phyloP scores from a whole-genome alignment of 2,113 vertebrate species.

The Callaeas wilsoni region DNA sequence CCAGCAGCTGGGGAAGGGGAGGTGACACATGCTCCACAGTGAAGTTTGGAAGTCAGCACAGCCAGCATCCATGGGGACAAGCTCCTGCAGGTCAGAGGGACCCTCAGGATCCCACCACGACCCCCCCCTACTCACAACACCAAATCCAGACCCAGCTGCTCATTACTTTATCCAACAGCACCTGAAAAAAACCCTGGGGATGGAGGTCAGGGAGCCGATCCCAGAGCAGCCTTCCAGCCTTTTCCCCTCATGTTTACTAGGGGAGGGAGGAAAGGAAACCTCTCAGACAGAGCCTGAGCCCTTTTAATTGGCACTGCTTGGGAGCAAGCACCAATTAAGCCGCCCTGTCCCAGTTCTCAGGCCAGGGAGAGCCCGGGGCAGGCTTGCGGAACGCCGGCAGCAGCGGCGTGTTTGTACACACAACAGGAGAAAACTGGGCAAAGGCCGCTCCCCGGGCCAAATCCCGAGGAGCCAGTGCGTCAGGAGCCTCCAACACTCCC shows the following conservation, averaged over 20 bases:
- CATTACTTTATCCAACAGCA: background rate
- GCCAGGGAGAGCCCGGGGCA: background rate
- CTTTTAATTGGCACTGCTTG: slow-evolving; percentile 36
- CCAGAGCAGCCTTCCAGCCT: background rate
- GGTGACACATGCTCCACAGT: accelerated
- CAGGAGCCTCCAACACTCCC: background rate
- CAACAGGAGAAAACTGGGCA: background rate
- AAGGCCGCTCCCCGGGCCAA: background rate
- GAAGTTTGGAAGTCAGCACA: background rate
- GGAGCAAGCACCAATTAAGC: slow-evolving; percentile 27
- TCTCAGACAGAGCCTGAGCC: slow-evolving; percentile 26
- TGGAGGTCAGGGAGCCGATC: background rate
- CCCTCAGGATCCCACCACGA: background rate
- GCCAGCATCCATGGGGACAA: background rate
- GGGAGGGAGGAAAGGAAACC: background rate
- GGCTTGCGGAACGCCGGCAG: background rate
- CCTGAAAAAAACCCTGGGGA: background rate
- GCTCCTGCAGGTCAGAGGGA: background rate
- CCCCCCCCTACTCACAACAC: background rate
- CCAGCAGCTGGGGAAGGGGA: background rate
- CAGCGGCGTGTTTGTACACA: background rate
- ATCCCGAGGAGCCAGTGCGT: background rate
- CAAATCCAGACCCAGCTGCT: background rate
- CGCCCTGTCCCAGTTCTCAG: slow-evolving; percentile 41
- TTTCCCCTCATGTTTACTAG: background rate